These are phyloP conservation scores for Tipula vernalis DNA, from an alignment of 2,888 invertebrate species.

Conservation along the genomic window DNA sequence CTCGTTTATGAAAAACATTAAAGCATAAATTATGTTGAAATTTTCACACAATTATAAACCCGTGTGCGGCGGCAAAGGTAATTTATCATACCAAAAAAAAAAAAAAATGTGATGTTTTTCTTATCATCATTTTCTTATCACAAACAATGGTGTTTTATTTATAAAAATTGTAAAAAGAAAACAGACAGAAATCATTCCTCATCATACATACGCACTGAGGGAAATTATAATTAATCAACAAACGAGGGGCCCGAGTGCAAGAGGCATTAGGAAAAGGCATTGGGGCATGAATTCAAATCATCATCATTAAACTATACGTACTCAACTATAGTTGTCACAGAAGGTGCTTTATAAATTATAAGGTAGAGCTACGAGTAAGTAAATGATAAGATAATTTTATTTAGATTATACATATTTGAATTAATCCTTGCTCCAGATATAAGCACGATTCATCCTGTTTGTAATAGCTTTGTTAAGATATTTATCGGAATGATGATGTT, in stretches of 20 bases:
- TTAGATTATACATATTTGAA: too few species aligned
- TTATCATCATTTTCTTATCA: neutral
- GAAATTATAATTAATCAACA: neutral
- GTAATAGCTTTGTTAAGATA: too few species aligned
- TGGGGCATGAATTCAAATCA: neutral
- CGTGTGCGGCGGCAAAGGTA: neutral
- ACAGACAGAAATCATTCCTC: neutral
- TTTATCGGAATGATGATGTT: too few species aligned
- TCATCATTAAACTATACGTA: neutral
- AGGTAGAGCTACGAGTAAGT: too few species aligned
- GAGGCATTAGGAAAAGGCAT: neutral
- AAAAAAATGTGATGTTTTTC: neutral
- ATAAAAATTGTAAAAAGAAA: neutral
- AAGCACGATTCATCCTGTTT: too few species aligned
- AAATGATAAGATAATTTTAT: too few species aligned
- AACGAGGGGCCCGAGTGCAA: neutral
- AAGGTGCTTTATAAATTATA: too few species aligned
- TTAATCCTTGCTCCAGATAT: too few species aligned
- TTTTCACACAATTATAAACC: neutral
- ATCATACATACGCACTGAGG: neutral
- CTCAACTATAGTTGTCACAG: too few species aligned
- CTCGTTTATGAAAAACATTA: neutral
- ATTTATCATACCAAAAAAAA: neutral
- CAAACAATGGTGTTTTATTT: neutral
- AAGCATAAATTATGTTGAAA: neutral